Base-by-base conservation (phyloP, 2,113 vertebrate species). In the Phylloscopus trochiloides region DNA sequence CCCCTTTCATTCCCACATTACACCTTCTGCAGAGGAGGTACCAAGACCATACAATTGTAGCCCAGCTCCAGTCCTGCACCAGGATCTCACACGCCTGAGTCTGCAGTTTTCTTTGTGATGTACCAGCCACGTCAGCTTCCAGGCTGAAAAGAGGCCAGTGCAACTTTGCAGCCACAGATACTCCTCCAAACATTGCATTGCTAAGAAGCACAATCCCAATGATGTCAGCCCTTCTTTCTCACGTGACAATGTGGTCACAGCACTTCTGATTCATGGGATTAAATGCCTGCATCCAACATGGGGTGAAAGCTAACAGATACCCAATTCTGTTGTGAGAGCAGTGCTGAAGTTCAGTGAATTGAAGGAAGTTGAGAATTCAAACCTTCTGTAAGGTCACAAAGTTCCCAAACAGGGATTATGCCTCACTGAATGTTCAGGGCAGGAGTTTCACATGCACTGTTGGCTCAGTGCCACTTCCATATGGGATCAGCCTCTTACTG, bases 171-270 rank as follows among this genome's bases (percentile, higher is more conserved):
- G 74, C 20, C 26, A 45, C 25, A 36, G 47, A 8, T 9, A 9
- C 20, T 58, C 29, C 34, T 43, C 32, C 43, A 67, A 78, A 62
- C 9, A 12, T 0, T 52, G 73, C 52, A 14, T n/a, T 52, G 54
- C 38, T 59, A 6, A 19, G 79, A 48, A 61, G n/a, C 25, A 14
- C 9, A 3, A 7, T 67, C 38, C 55, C 24, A 8, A 9, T 0
- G 34, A 16, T 29, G 61, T 25, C 31, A 36, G 25, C 40, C n/a
- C 63, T 76, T 67, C 65, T 48, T 75, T 50, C 45, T 73, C 58
- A 18, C 0, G 0, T 6, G 48, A 20, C 19, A 18, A 17, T 19
- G 62, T 43, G 68, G 12, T 16, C 54, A 42, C 17, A 36, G 21
- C 26, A 58, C 15, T 90, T 55, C 17, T 61, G 57, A 34, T 43